Percentiles rank a stretch among this genome's conserved stretches.
phyloP scores from a whole-genome alignment of 1,140 invertebrate species.

The honey bee (Apis mellifera) region DNA sequence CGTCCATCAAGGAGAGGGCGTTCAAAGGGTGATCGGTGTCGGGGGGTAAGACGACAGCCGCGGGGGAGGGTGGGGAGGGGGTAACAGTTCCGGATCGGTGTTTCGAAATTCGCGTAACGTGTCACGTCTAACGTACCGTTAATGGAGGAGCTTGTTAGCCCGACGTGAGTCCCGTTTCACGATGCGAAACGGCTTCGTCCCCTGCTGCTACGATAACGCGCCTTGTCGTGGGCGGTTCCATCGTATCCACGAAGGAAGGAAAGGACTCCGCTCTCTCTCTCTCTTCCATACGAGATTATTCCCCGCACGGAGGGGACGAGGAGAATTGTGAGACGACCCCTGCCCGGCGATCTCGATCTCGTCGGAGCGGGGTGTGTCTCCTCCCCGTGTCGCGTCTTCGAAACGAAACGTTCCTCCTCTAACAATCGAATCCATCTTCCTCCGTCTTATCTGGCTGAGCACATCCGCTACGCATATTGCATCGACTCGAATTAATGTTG shows the following conservation, averaged over 20 bases:
- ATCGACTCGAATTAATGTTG: slow-evolving; percentile 4
- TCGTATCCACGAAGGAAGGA: slow-evolving; percentile 40
- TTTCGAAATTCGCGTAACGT: slow-evolving; percentile 74
- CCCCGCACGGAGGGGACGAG: slow-evolving; percentile 20
- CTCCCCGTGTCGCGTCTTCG: neutral
- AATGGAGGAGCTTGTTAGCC: slow-evolving; percentile 76
- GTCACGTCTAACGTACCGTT: slow-evolving; percentile 78
- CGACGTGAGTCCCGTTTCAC: slow-evolving; percentile 65
- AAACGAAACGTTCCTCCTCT: neutral
- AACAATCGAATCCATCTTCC: slow-evolving; percentile 18
- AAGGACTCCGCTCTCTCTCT: slow-evolving; percentile 51
- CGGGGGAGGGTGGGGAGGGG: neutral
- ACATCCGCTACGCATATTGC: neutral
- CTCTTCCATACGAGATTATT: slow-evolving; percentile 45
- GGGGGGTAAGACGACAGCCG: slow-evolving; percentile 66
- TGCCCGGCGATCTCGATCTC: slow-evolving; percentile 35
- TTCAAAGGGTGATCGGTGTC: slow-evolving; percentile 32
- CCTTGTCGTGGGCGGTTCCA: slow-evolving; percentile 64
- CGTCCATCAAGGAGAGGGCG: slow-evolving; percentile 39
- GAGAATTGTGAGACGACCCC: slow-evolving; percentile 25
- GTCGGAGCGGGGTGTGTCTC: neutral
- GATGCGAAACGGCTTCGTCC: slow-evolving; percentile 51
- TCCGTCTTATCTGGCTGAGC: too few species aligned
- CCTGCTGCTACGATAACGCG: slow-evolving; percentile 54
- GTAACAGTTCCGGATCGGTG: slow-evolving; percentile 64